These are phyloP conservation scores for Lathamus discolor DNA, from an alignment of 2,113 vertebrate species.

Conservation along the genomic window DNA sequence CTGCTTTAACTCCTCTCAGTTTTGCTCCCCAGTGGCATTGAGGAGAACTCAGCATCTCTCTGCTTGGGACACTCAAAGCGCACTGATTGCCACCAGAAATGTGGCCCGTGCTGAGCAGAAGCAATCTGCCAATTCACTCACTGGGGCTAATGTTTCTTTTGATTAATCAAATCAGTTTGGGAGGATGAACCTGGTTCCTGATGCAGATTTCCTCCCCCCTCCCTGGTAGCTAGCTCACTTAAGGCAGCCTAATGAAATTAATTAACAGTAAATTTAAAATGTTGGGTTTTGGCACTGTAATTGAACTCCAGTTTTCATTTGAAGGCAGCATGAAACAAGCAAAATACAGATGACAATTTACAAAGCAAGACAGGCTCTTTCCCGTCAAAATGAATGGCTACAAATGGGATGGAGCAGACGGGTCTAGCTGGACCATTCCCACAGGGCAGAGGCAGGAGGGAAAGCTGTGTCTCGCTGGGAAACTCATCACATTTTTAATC, in stretches of 20 bases:
- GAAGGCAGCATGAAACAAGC: slow-evolving; percentile 5
- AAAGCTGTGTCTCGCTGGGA: background rate
- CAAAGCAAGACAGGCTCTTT: background rate
- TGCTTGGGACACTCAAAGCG: background rate
- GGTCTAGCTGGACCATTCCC: background rate
- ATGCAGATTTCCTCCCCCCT: background rate
- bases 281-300: slow-evolving; percentile 18
- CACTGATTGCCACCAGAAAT: background rate
- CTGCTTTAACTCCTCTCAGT: background rate
- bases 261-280: slow-evolving; percentile 53
- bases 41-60: background rate
- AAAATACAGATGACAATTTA: slow-evolving; percentile 6
- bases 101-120: background rate
- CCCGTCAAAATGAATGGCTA: fast-evolving
- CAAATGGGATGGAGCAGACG: background rate
- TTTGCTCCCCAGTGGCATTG: fast-evolving
- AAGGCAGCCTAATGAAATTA: slow-evolving; percentile 56
- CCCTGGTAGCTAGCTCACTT: background rate
- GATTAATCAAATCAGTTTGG: slow-evolving; percentile 48
- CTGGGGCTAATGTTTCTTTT: background rate
- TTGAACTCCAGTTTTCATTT: slow-evolving; percentile 43
- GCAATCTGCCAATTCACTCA: background rate
- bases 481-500: fast-evolving
- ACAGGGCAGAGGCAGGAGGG: background rate
- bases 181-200: background rate